Evolutionary conservation across 1,140 invertebrate species (phyloP).

Genomic region (Drosophila sucinea): DNA sequence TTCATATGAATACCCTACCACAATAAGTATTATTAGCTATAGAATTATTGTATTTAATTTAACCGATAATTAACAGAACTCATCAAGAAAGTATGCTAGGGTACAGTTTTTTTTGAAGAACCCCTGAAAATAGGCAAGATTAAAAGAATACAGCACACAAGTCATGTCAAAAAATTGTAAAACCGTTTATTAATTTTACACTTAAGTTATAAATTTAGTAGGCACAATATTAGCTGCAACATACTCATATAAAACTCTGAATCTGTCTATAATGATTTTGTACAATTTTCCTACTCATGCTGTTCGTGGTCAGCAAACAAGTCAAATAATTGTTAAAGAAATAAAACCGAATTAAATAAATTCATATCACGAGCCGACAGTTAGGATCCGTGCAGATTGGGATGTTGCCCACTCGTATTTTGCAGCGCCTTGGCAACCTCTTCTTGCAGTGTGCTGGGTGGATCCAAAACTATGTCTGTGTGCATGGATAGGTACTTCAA

Average conservation of each 20-base stretch:
- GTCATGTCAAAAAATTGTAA: constrained; percentile 65
- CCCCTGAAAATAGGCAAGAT: constrained; percentile 9
- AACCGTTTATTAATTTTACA: constrained; percentile 75
- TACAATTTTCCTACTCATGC: constrained; percentile 52
- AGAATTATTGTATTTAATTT: too few relatives aligned
- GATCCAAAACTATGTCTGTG: constrained; percentile 95
- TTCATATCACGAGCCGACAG: constrained; percentile 69
- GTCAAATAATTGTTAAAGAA: constrained; percentile 44
- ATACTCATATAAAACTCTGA: constrained; percentile 53
- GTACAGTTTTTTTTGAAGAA: neutral
- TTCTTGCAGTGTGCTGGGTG: constrained; percentile 92
- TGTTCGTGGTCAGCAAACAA: constrained; percentile 27
- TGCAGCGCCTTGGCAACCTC: constrained; percentile 86
- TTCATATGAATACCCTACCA: too few relatives aligned
- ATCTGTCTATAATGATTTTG: constrained; percentile 44
- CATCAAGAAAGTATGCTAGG: neutral
- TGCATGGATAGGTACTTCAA: constrained; percentile 94
- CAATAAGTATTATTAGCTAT: too few relatives aligned
- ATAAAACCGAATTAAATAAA: constrained; percentile 61
- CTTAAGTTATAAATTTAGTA: constrained; percentile 63
- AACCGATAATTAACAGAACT: too few relatives aligned
- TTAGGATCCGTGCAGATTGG: constrained; percentile 75
- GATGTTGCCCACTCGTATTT: constrained; percentile 76
- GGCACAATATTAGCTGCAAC: constrained; percentile 67
- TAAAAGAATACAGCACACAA: constrained; percentile 5